A percentile compares a stretch with the other conserved stretches of the same genome.
Conservation (phyloP, 2,113 vertebrate species). For the Rattus rattus region DNA sequence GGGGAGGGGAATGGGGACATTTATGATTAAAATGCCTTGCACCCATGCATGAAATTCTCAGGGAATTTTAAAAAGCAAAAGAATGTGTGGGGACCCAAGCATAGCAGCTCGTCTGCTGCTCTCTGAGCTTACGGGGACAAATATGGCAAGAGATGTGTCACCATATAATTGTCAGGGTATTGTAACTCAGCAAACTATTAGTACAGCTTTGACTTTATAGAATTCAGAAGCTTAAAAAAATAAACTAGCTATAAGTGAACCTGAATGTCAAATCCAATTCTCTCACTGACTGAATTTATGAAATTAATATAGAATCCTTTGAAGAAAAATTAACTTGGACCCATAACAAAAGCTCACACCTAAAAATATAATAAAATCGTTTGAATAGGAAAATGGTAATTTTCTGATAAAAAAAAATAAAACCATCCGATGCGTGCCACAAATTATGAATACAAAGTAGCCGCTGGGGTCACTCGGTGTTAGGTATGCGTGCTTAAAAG, state of each 20-base stretch:
- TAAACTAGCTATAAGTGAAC: constrained; percentile 36
- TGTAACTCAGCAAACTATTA: constrained; percentile 21
- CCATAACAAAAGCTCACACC: constrained; percentile 52
- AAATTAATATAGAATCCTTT: constrained; percentile 58
- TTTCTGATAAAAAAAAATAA: constrained; percentile 62
- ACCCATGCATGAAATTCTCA: neutral
- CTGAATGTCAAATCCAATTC: constrained; percentile 45
- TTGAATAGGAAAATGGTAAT: constrained; percentile 53
- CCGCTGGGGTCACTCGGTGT: neutral
- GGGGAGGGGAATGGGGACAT: too few species aligned
- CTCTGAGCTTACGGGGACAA: neutral
- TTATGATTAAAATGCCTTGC: neutral
- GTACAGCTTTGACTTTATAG: constrained; percentile 11
- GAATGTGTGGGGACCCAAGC: neutral
- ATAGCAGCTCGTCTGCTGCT: neutral
- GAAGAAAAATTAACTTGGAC: neutral
- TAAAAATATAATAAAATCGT: constrained; percentile 39
- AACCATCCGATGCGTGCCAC: neutral
- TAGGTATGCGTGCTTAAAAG: constrained; percentile 12
- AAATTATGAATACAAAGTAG: constrained; percentile 59
- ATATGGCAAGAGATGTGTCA: neutral
- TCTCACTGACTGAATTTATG: constrained; percentile 45
- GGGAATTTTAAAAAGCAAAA: neutral
- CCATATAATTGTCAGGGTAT: constrained; percentile 25
- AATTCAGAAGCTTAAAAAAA: neutral